Percentiles rank a stretch among this genome's conserved stretches.
Evolutionary conservation across 2,113 vertebrate species (phyloP).

Genomic region (Hypocryptadius cinnamomeus): DNA sequence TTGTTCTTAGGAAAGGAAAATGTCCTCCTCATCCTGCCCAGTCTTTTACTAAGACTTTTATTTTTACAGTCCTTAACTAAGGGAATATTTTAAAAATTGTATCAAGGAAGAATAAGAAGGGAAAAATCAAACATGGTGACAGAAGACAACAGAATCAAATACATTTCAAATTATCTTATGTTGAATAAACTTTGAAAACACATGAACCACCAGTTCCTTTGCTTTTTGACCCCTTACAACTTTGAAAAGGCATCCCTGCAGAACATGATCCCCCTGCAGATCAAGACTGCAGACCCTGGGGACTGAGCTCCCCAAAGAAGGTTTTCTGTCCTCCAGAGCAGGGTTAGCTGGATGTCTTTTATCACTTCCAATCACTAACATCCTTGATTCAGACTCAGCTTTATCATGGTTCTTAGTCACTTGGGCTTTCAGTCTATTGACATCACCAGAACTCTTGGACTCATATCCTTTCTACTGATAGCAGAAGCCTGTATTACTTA

Average conservation of each 20-base stretch:
- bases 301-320: not conserved
- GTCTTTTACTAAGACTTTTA: not conserved
- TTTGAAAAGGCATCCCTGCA: not conserved
- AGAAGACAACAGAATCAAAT: not conserved
- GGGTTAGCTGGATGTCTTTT: not conserved
- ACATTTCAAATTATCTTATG: not conserved
- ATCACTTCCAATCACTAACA: not conserved
- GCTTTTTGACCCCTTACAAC: not conserved
- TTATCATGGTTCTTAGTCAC: not conserved
- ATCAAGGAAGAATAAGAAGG: not conserved
- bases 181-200: not conserved
- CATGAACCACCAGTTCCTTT: not conserved
- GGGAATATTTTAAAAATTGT: not conserved
- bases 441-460: not conserved
- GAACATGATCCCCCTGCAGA: not conserved
- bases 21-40: not conserved
- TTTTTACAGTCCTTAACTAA: not conserved
- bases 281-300: not conserved
- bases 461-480: not conserved
- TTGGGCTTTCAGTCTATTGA: not conserved
- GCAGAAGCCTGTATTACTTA: not conserved
- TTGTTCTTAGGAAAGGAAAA: not conserved
- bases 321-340: not conserved
- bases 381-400: not conserved
- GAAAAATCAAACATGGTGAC: not conserved